Base-by-base conservation (phyloP, 2,888 invertebrate species). In the Mellilla xanthometata region DNA sequence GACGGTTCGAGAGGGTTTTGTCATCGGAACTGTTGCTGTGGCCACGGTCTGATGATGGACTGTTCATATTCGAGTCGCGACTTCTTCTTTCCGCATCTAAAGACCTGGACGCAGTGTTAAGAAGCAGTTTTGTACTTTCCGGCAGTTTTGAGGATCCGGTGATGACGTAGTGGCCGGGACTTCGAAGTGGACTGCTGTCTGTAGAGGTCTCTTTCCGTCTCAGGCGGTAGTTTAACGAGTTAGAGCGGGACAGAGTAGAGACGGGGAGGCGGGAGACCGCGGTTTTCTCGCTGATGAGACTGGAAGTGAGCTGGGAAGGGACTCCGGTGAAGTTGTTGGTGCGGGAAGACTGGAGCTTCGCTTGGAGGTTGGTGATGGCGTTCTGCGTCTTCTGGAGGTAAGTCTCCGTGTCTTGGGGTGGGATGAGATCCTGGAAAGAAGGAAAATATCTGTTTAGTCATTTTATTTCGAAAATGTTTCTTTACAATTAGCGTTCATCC, bases 351-450 rank as follows among this genome's bases (percentile, higher is more conserved):
- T 88, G 83, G 8, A 93, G 79, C 50, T 91, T 90, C 24, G 92
- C 91, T 76, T 92, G 92, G 12, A 93, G 80, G 53, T 91, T 91
- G 23, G 91, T 90, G 58, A 93, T 92, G 0, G 91, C 92, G 58
- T 91, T 91, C 62, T 92, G 92, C 0, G 92, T 92, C 60, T 91
- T 92, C 24, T 90, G 81, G 8, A 92, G 76, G 54, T 92, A 92
- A 0, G 91, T 76, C 57, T 91, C 92, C 0, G 92, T 91, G 49
- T 91, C 91, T 68, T 88, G 89, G 0, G 74, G 58, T 12, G 89
- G 89, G 30, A 89, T 89, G 27, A 90, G 76, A 45, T 90, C 90
- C 90, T 90, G 85, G 22, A 83, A 83, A 88, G 76, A 78, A 81
- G 13, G 35, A 49, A 19, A 48, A 8, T 7, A 19, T 19, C 4